These are phyloP conservation scores for Iselma pallidipennis DNA, from an alignment of 2,888 invertebrate species.

Conservation along the genomic window DNA sequence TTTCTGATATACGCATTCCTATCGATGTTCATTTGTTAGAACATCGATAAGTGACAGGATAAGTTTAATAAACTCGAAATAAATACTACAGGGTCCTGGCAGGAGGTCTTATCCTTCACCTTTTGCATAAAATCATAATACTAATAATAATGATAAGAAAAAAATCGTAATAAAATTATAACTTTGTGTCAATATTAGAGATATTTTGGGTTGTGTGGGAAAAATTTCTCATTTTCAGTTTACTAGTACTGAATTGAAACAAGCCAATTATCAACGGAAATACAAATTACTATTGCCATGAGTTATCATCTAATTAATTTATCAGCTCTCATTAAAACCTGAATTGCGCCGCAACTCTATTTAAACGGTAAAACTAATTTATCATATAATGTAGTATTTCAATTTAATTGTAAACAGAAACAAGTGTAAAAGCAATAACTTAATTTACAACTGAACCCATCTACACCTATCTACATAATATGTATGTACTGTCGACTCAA, in stretches of 20 bases:
- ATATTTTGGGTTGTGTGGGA: too few species aligned
- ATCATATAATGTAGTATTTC: neutral
- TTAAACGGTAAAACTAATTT: neutral
- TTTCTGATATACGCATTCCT: slow-evolving; percentile 26
- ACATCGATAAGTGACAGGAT: slow-evolving; percentile 36
- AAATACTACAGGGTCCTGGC: neutral
- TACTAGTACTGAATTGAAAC: neutral
- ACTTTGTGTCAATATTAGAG: too few species aligned
- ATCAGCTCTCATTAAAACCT: neutral
- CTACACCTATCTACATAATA: neutral
- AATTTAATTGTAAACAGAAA: neutral
- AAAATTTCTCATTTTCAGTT: neutral
- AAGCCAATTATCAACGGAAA: neutral
- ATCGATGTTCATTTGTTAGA: slow-evolving; percentile 40
- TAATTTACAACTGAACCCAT: neutral
- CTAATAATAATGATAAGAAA: too few species aligned
- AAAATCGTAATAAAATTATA: too few species aligned
- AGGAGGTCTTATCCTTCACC: neutral
- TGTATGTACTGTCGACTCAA: too few species aligned
- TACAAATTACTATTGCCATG: neutral
- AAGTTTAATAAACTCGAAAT: neutral
- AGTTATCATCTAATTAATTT: neutral
- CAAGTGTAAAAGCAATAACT: neutral
- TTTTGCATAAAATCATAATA: too few species aligned
- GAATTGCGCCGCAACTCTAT: neutral